These are phyloP conservation scores for Corbicula japonica DNA, from an alignment of 2,888 invertebrate genomes.

Conservation along the genomic window DNA sequence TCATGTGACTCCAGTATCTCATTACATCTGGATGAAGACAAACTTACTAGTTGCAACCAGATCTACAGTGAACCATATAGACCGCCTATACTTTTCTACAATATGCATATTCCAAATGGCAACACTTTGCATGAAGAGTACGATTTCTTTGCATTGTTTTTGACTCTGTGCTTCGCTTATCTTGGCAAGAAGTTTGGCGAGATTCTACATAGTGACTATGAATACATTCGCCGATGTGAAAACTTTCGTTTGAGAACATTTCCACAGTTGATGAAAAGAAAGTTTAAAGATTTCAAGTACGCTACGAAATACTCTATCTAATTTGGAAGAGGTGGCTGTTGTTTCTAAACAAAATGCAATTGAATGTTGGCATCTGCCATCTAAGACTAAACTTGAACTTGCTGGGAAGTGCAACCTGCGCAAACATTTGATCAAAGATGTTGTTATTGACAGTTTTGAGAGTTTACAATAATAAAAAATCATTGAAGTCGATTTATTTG, in stretches of 20 bases:
- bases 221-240: not conserved
- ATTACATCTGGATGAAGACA: not conserved
- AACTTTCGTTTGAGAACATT: not conserved
- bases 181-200: not conserved
- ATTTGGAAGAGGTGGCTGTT: conserved; percentile 10
- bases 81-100: conserved; percentile 12
- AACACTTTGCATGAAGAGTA: not conserved
- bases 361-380: conserved; percentile 22
- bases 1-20: not conserved
- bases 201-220: not conserved
- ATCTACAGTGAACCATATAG: not conserved
- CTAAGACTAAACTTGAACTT: conserved; percentile 1
- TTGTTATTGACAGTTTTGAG: too few species aligned
- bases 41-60: not conserved
- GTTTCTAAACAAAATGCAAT: not conserved
- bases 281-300: not conserved
- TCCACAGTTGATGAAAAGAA: not conserved
- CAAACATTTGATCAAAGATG: too few species aligned
- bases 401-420: conserved; percentile 2
- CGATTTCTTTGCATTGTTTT: conserved; percentile 8
- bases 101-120: not conserved
- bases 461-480: too few species aligned
- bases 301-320: not conserved
- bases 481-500: too few species aligned
- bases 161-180: not conserved